A percentile compares a stretch with the other conserved stretches of the same genome.
phyloP scores from a whole-genome alignment of 2,888 invertebrate species.

The Endomychus coccineus region DNA sequence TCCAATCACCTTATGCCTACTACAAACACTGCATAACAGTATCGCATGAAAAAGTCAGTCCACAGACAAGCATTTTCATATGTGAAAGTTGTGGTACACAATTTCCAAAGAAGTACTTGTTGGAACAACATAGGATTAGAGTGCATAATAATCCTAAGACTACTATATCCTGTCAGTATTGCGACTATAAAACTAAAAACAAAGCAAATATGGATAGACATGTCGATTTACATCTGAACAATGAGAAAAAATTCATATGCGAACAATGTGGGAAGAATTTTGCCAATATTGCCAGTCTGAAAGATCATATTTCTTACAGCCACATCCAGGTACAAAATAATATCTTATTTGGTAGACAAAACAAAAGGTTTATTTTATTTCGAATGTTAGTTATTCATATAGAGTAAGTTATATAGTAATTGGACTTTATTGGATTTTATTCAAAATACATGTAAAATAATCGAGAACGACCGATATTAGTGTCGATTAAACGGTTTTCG shows the following conservation, averaged over 20 bases:
- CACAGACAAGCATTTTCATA: constrained; percentile 27
- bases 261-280: constrained; percentile 40
- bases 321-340: constrained; percentile 32
- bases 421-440: no score
- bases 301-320: constrained; percentile 38
- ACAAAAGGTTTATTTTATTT: no score
- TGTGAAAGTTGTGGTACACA: constrained; percentile 36
- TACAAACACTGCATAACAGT: constrained; percentile 25
- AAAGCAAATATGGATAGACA: constrained; percentile 36
- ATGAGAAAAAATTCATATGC: constrained; percentile 33
- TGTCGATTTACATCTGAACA: constrained; percentile 34
- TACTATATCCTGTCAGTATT: constrained; percentile 32
- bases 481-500: no score
- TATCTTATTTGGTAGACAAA: no score
- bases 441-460: no score
- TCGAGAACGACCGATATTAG: no score
- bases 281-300: constrained; percentile 35
- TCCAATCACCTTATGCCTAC: constrained; percentile 24
- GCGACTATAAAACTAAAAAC: constrained; percentile 34
- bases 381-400: no score
- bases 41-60: constrained; percentile 26
- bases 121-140: constrained; percentile 34
- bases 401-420: no score
- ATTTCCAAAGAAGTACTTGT: constrained; percentile 33
- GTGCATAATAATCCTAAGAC: constrained; percentile 34